Percentiles rank a stretch among this genome's conserved stretches.
Evolutionary conservation across 2,113 vertebrate genomes (phyloP).

Genomic region (Myrmophylax atrothorax): DNA sequence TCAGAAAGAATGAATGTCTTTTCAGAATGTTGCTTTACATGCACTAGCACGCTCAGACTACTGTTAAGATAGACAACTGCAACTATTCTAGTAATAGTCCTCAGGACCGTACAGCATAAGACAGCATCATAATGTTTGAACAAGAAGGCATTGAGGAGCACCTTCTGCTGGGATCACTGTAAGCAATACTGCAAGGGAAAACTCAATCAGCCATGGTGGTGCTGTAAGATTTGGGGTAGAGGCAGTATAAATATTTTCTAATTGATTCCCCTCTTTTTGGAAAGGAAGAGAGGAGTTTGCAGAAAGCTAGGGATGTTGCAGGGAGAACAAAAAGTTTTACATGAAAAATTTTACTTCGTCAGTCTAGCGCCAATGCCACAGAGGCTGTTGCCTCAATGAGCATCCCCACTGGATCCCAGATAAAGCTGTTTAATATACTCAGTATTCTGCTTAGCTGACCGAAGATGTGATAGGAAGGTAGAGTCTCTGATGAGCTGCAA

Average conservation of each 20-base stretch:
- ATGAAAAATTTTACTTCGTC: background rate
- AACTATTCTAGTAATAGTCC: background rate
- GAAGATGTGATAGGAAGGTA: accelerated
- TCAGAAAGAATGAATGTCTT: background rate
- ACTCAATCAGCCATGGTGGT: background rate
- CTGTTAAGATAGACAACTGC: background rate
- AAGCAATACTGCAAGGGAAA: background rate
- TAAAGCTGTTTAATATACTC: background rate
- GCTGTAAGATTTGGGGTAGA: background rate
- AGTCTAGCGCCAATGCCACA: background rate
- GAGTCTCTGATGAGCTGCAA: background rate
- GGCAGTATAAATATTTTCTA: background rate
- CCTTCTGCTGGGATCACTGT: background rate
- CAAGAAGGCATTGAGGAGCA: background rate
- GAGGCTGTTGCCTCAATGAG: background rate
- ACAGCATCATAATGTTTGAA: background rate
- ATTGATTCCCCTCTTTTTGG: background rate
- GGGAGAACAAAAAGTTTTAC: background rate
- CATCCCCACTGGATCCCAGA: background rate
- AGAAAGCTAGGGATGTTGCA: accelerated
- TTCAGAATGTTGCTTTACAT: background rate
- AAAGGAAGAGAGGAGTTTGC: background rate
- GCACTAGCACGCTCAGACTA: background rate
- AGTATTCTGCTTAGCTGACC: background rate
- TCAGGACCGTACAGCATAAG: background rate